These are phyloP conservation scores for Pipistrellus kuhlii DNA, from an alignment of 2,797 vertebrate species.

Conservation along the genomic window DNA sequence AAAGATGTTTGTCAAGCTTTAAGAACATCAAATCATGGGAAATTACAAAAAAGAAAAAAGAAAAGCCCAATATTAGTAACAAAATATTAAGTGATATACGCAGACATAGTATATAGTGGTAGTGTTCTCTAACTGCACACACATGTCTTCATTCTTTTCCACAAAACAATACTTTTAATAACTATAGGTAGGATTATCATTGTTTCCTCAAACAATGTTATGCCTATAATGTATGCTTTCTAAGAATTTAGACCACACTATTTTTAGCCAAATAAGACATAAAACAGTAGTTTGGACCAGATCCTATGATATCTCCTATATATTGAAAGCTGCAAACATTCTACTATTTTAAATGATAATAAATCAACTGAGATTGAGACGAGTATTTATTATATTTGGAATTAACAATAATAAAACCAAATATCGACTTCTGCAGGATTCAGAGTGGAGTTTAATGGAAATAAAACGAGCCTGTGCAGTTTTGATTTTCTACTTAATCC, in stretches of 20 bases:
- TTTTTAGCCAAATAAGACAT: conserved; percentile 68
- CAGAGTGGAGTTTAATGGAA: conserved; percentile 81
- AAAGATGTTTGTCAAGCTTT: background rate
- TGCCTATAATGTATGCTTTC: conserved; percentile 68
- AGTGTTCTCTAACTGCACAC: background rate
- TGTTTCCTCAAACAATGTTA: background rate
- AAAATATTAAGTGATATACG: background rate
- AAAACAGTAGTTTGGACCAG: conserved; percentile 77
- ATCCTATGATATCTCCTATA: conserved; percentile 51
- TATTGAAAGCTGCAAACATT: conserved; percentile 83
- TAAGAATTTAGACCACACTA: conserved; percentile 69
- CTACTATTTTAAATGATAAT: conserved; percentile 86
- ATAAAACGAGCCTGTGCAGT: conserved; percentile 82
- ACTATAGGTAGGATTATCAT: background rate
- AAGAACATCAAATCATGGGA: background rate
- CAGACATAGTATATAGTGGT: too few species aligned
- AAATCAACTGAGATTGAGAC: conserved; percentile 85
- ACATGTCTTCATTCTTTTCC: background rate
- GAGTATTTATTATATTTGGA: conserved; percentile 88
- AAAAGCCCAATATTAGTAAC: background rate
- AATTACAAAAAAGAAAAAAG: background rate
- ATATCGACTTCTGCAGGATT: conserved; percentile 80
- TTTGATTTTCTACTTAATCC: conserved; percentile 75
- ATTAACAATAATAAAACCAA: conserved; percentile 87
- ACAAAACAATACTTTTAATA: conserved; percentile 23